Evolutionary conservation across 2,888 invertebrate genomes (phyloP).

Genomic region (Dinocampus coccinellae): DNA sequence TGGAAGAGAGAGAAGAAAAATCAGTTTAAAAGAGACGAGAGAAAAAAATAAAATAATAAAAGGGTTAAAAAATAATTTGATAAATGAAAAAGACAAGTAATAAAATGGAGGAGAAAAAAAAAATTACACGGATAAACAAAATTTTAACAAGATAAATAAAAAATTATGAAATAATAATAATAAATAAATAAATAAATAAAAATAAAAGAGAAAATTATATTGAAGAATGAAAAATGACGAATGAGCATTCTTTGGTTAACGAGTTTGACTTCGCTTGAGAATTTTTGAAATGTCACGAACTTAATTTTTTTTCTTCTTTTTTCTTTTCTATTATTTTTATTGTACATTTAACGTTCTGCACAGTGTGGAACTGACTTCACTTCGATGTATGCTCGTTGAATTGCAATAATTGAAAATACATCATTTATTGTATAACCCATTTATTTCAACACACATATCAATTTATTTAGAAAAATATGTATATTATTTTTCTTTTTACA

Average conservation of each 20-base stretch:
- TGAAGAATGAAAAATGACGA: conserved; percentile 23
- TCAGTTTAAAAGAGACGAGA: too few relatives aligned
- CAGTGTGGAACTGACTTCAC: neutral
- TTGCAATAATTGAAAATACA: neutral
- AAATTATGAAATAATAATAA: too few relatives aligned
- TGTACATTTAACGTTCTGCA: conserved; percentile 15
- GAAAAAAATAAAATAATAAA: too few relatives aligned
- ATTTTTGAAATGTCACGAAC: too few relatives aligned
- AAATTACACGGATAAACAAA: neutral
- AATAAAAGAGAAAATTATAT: neutral
- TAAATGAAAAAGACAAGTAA: conserved; percentile 7
- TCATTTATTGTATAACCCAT: neutral
- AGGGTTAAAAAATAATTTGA: too few relatives aligned
- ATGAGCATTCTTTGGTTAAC: conserved; percentile 34
- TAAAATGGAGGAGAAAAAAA: neutral
- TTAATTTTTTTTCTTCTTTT: too few relatives aligned
- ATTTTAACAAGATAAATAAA: neutral
- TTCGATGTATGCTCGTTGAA: neutral
- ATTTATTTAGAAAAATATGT: too few relatives aligned
- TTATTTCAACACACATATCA: too few relatives aligned
- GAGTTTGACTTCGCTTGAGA: conserved; percentile 16
- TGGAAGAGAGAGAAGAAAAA: conserved; percentile 10
- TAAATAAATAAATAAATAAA: too few relatives aligned
- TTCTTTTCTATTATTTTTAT: conserved; percentile 19
- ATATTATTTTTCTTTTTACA: too few relatives aligned